These are phyloP conservation scores for Palythoa caribaeorum DNA, from an alignment of 92 coral and sea anemone genomes.

Conservation along the genomic window DNA sequence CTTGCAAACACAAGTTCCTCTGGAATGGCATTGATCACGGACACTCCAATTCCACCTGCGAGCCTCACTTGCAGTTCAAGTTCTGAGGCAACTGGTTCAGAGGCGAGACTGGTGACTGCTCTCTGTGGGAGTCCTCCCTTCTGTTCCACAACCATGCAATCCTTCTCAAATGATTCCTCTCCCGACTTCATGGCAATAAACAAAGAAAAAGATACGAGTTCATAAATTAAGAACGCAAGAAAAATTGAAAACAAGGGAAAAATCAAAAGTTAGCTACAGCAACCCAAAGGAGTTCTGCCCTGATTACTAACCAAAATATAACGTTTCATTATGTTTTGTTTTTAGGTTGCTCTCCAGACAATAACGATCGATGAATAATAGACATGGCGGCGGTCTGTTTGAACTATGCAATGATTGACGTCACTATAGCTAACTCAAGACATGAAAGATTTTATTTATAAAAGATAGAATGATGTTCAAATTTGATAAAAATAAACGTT, in stretches of 20 bases:
- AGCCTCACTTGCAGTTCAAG: conserved; percentile 92
- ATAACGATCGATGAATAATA: no score
- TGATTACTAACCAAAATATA: no score
- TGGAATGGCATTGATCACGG: conserved; percentile 89
- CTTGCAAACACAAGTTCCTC: no score
- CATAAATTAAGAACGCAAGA: neutral
- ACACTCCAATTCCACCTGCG: conserved; percentile 97
- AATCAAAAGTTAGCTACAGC: neutral
- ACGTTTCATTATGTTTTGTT: no score
- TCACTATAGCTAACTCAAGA: no score
- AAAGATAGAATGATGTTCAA: no score
- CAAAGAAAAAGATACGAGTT: neutral
- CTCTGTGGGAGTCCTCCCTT: conserved; percentile 89
- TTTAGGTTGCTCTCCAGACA: no score
- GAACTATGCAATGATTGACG: no score
- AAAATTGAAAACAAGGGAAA: neutral
- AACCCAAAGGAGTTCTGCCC: neutral
- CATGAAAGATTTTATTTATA: no score
- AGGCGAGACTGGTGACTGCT: conserved; percentile 69
- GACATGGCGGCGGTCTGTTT: no score
- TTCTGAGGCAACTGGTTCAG: conserved; percentile 63
- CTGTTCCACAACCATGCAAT: conserved; percentile 93
- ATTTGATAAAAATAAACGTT: no score
- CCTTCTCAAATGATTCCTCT: conserved; percentile 78
- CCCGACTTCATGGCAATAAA: conserved; percentile 53